A percentile compares a stretch with the other conserved stretches of the same genome.
Evolutionary conservation across 2,888 invertebrate species (phyloP).

Genomic region (Parasteatoda lunata): DNA sequence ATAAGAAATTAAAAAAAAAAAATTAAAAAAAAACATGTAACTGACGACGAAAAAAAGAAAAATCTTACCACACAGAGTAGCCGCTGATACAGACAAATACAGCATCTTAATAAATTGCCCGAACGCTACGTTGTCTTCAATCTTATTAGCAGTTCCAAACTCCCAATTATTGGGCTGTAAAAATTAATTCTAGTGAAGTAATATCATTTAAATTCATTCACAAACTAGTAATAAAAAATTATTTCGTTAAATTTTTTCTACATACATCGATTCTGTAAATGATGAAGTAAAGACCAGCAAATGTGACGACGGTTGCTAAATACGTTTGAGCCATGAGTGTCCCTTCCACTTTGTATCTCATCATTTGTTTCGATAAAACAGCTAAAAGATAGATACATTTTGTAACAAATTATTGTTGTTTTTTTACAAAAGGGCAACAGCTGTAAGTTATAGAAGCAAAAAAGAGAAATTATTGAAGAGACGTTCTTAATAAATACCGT

Average conservation of each 20-base stretch:
- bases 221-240: background rate
- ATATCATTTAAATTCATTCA: background rate
- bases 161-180: constrained; percentile 64
- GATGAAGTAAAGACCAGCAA: constrained; percentile 65
- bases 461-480: too few species aligned
- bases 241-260: background rate
- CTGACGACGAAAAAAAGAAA: background rate
- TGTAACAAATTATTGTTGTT: too few species aligned
- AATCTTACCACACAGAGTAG: constrained; percentile 66
- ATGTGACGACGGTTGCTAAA: constrained; percentile 66
- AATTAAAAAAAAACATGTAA: too few species aligned
- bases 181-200: background rate
- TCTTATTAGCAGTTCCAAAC: constrained; percentile 53
- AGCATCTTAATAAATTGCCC: constrained; percentile 65
- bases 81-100: constrained; percentile 67
- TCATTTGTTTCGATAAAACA: constrained; percentile 59
- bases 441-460: too few species aligned
- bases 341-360: constrained; percentile 61
- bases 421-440: too few species aligned
- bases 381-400: constrained; percentile 5
- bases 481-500: too few species aligned
- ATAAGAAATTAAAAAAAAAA: too few species aligned
- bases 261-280: constrained; percentile 65
- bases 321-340: constrained; percentile 67
- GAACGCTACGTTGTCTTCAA: constrained; percentile 53